phyloP scores from a whole-genome alignment of 2,113 vertebrate species.

The Pimephales promelas region DNA sequence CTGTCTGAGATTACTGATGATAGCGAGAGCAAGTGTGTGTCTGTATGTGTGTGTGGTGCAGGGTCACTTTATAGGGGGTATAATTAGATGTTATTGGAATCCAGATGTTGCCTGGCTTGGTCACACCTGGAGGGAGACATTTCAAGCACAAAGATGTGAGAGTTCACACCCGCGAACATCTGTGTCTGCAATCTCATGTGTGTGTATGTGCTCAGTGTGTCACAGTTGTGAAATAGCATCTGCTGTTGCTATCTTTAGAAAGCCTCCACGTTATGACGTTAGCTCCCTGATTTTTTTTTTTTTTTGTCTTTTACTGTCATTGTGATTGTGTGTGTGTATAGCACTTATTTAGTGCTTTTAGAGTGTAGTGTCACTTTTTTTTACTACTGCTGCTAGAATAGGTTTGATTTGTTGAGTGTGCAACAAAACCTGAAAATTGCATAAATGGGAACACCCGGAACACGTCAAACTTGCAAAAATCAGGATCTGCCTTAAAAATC shows the following conservation, averaged over 20 bases:
- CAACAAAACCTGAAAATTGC: too few relatives aligned
- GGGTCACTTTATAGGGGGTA: conserved; percentile 31
- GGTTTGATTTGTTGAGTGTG: not conserved
- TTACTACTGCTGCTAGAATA: not conserved
- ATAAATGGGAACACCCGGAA: too few relatives aligned
- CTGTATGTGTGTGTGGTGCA: conserved; percentile 21
- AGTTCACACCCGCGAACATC: conserved; percentile 37
- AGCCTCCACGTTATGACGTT: not conserved
- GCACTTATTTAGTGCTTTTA: not conserved
- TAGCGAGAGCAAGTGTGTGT: conserved; percentile 8
- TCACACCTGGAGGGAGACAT: conserved; percentile 46
- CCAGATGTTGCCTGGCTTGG: conserved; percentile 51
- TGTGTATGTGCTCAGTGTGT: conserved; percentile 24
- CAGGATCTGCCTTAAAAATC: too few relatives aligned
- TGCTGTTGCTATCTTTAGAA: conserved; percentile 38
- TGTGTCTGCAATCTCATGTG: conserved; percentile 38
- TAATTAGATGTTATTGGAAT: conserved; percentile 47
- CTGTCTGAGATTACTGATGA: conserved; percentile 11
- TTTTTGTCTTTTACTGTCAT: not conserved
- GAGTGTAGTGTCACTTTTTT: not conserved
- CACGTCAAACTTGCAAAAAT: too few relatives aligned
- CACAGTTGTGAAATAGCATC: conserved; percentile 27
- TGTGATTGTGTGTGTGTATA: not conserved
- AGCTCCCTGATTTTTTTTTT: not conserved
- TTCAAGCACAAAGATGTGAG: conserved; percentile 5